Evolutionary conservation across 2,888 invertebrate genomes (phyloP).

Genomic region (Cephus pygmeus): DNA sequence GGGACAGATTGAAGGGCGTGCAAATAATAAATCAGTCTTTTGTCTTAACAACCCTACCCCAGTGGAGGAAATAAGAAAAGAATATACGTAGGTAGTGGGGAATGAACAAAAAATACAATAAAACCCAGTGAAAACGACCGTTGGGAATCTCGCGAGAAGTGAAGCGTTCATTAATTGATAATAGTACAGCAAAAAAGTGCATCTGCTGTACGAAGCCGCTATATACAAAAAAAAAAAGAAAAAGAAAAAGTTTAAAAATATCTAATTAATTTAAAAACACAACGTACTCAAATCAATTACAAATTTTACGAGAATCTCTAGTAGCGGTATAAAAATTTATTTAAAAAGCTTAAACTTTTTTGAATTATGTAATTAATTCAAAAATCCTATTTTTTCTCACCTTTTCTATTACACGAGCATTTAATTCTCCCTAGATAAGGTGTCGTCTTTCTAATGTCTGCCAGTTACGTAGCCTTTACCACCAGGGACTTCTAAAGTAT

Average conservation of each 20-base stretch:
- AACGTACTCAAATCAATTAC: not conserved
- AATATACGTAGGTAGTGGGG: not conserved
- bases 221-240: not conserved
- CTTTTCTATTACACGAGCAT: not conserved
- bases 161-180: slow-evolving; percentile 46
- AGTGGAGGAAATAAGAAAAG: not conserved
- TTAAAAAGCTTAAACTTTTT: not conserved
- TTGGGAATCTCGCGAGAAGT: slow-evolving; percentile 51
- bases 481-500: not conserved
- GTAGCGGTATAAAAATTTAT: not conserved
- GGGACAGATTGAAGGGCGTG: slow-evolving; percentile 54
- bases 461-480: not conserved
- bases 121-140: slow-evolving; percentile 46
- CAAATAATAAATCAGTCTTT: slow-evolving; percentile 56
- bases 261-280: not conserved
- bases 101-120: not conserved
- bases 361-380: not conserved
- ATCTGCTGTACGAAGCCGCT: not conserved
- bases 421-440: not conserved
- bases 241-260: not conserved
- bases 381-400: not conserved
- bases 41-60: slow-evolving; percentile 50
- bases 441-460: not conserved
- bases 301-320: not conserved
- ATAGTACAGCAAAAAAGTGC: not conserved